Evolutionary conservation across 2,797 vertebrate species (phyloP).

Genomic region (Hoplostethus atlanticus): DNA sequence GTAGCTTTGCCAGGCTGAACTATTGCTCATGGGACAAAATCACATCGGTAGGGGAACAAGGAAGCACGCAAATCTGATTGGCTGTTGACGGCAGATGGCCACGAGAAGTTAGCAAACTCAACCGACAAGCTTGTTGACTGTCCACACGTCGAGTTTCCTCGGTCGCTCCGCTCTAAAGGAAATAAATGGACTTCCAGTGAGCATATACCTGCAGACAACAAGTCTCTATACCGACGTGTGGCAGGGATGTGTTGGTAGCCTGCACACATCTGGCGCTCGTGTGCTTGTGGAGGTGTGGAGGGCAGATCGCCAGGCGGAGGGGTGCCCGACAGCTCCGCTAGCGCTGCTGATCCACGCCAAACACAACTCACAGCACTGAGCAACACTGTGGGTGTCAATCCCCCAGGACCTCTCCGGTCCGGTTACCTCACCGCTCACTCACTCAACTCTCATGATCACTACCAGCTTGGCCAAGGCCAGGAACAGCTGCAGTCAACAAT

Average conservation of each 20-base stretch:
- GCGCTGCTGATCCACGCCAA: constrained; percentile 33
- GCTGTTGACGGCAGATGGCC: too few species aligned
- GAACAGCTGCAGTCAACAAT: background rate
- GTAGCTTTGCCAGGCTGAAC: too few species aligned
- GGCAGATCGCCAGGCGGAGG: constrained; percentile 59
- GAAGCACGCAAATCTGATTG: too few species aligned
- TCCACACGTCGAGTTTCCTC: too few species aligned
- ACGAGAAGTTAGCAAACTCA: too few species aligned
- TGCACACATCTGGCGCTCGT: constrained; percentile 67
- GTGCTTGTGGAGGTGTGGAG: constrained; percentile 54
- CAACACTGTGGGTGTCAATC: constrained; percentile 60
- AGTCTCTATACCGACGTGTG: constrained; percentile 29
- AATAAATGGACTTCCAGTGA: too few species aligned
- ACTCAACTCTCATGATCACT: constrained; percentile 26
- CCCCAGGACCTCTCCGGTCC: constrained; percentile 36
- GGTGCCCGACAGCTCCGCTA: constrained; percentile 60
- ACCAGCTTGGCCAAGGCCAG: constrained; percentile 21
- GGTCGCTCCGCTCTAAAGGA: too few species aligned
- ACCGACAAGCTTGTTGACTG: too few species aligned
- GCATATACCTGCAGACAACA: constrained; percentile 61
- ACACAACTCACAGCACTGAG: constrained; percentile 51
- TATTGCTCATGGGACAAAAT: too few species aligned
- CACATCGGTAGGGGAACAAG: too few species aligned
- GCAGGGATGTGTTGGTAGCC: constrained; percentile 59
- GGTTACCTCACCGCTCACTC: constrained; percentile 64